Conservation (phyloP, 2,113 vertebrate genomes). For the Macquaria ambigua region DNA sequence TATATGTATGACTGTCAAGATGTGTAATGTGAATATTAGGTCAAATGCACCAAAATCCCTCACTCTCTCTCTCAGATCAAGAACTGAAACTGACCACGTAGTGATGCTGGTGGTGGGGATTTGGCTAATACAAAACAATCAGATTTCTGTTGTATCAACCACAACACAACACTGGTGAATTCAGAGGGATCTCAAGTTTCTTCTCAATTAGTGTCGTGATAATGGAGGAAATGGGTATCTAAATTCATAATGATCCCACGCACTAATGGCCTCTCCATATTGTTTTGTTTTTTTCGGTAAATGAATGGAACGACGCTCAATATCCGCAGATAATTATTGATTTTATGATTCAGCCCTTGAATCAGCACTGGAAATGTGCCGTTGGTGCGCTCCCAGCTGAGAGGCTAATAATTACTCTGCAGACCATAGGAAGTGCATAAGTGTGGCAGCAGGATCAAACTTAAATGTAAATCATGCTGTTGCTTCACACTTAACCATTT, state of each 20-base stretch:
- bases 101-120: neutral
- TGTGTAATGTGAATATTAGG: neutral
- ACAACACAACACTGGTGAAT: neutral
- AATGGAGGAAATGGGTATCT: constrained; percentile 39
- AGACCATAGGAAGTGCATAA: constrained; percentile 2
- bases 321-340: constrained; percentile 59
- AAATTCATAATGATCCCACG: constrained; percentile 25
- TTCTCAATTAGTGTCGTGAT: neutral
- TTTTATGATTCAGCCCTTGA: constrained; percentile 28
- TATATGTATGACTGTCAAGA: neutral
- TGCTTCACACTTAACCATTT: neutral
- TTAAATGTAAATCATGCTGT: neutral
- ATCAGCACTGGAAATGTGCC: neutral
- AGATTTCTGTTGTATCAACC: neutral
- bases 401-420: constrained; percentile 34
- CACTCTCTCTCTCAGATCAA: neutral
- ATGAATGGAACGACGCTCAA: constrained; percentile 22
- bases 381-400: neutral
- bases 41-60: neutral
- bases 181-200: neutral
- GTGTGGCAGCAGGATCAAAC: neutral
- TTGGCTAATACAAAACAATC: neutral
- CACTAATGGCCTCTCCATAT: constrained; percentile 21
- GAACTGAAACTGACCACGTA: neutral
- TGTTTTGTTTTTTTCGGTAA: constrained; percentile 12